These are phyloP conservation scores for Hypocryptadius cinnamomeus DNA, from an alignment of 2,113 vertebrate species.

Conservation along the genomic window DNA sequence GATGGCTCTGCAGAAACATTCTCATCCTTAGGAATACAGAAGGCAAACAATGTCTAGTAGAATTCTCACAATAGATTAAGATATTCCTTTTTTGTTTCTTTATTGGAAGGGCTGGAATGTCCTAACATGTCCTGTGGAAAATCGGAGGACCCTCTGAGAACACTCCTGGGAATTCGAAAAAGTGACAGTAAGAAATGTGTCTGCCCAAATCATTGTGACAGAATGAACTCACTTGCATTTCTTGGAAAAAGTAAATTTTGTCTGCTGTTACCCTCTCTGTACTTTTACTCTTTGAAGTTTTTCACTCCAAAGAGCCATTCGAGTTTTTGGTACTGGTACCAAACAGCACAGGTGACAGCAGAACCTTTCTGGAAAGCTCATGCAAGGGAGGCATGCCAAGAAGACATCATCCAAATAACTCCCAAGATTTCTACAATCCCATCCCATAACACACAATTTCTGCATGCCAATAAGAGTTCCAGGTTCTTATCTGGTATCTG, in stretches of 20 bases:
- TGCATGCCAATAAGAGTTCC: not conserved
- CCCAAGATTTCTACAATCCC: not conserved
- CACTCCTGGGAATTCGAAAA: not conserved
- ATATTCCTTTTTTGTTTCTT: not conserved
- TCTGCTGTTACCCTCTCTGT: not conserved
- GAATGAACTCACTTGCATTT: not conserved
- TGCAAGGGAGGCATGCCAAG: not conserved
- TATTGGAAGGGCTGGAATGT: not conserved
- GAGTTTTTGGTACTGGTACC: not conserved
- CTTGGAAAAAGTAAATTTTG: not conserved
- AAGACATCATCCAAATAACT: not conserved
- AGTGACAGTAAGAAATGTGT: not conserved
- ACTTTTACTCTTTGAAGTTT: not conserved
- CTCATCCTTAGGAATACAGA: not conserved
- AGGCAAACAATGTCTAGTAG: not conserved
- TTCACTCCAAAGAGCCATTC: not conserved
- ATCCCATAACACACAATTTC: not conserved
- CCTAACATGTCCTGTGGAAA: not conserved
- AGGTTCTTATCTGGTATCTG: not conserved
- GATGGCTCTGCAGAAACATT: not conserved
- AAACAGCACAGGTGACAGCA: not conserved
- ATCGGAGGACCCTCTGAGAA: not conserved
- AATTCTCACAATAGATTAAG: not conserved
- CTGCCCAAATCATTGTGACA: not conserved
- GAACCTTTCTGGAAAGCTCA: not conserved